These are phyloP conservation scores for Pseudomyrmex cubaensis DNA, from an alignment of 1,140 invertebrate genomes.

Conservation along the genomic window DNA sequence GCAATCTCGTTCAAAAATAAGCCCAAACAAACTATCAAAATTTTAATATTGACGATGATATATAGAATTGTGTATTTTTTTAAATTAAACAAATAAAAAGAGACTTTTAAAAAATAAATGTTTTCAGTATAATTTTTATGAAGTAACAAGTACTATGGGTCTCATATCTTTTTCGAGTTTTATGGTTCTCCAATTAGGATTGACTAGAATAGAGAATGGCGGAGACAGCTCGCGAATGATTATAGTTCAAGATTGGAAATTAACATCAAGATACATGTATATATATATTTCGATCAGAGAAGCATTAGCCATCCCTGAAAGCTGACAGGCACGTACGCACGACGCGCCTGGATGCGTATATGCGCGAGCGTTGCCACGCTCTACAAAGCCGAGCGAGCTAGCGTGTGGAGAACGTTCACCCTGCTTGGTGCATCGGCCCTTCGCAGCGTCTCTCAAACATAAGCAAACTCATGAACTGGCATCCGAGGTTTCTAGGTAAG, in stretches of 20 bases:
- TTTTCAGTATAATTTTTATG: not conserved
- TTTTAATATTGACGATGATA: too few relatives aligned
- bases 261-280: not conserved
- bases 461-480: slow-evolving; percentile 55
- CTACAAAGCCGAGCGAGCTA: slow-evolving; percentile 67
- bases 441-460: slow-evolving; percentile 69
- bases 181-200: not conserved
- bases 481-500: slow-evolving; percentile 55
- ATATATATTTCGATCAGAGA: slow-evolving; percentile 34
- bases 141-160: not conserved
- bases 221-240: not conserved
- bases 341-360: slow-evolving; percentile 70
- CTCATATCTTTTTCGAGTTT: not conserved
- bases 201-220: not conserved
- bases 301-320: slow-evolving; percentile 56
- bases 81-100: too few relatives aligned
- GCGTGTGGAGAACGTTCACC: slow-evolving; percentile 81
- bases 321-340: slow-evolving; percentile 62
- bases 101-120: too few relatives aligned
- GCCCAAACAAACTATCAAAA: too few relatives aligned
- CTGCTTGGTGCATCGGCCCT: slow-evolving; percentile 76
- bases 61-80: too few relatives aligned
- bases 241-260: not conserved
- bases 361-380: slow-evolving; percentile 56
- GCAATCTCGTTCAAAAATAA: not conserved